A percentile compares a stretch with the other conserved stretches of the same genome.
Evolutionary conservation across 1,140 invertebrate species (phyloP).

Genomic region (Aphaenogaster ashmeadi): DNA sequence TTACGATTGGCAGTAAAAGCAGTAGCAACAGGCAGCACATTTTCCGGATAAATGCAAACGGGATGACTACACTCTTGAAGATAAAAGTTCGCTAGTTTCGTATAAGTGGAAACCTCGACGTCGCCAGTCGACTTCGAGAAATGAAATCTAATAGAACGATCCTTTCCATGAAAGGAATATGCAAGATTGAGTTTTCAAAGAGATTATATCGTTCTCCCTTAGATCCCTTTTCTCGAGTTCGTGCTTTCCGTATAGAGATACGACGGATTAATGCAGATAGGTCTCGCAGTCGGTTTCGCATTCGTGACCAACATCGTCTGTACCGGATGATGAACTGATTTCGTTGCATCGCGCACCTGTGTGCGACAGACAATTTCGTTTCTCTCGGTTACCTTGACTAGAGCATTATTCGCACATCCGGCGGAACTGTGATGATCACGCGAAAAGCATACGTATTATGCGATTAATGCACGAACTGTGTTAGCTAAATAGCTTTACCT

Average conservation of each 20-base stretch:
- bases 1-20: constrained; percentile 40
- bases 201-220: not conserved
- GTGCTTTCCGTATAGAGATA: not conserved
- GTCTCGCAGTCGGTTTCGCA: not conserved
- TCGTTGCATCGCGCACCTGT: constrained; percentile 34
- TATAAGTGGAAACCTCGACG: not conserved
- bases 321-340: constrained; percentile 68
- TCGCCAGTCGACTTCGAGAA: not conserved
- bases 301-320: constrained; percentile 31
- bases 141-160: not conserved
- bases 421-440: constrained; percentile 72
- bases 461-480: not conserved
- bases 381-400: constrained; percentile 69
- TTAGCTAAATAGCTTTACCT: not conserved
- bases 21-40: constrained; percentile 37
- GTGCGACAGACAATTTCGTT: constrained; percentile 66
- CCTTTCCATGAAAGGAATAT: not conserved
- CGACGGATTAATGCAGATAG: not conserved
- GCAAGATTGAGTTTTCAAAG: not conserved
- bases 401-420: constrained; percentile 76
- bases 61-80: not conserved
- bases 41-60: constrained; percentile 15
- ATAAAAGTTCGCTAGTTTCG: not conserved
- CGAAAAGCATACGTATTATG: constrained; percentile 33
- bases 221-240: not conserved